phyloP scores from a whole-genome alignment of 2,797 vertebrate genomes.

The Hydrophis major region DNA sequence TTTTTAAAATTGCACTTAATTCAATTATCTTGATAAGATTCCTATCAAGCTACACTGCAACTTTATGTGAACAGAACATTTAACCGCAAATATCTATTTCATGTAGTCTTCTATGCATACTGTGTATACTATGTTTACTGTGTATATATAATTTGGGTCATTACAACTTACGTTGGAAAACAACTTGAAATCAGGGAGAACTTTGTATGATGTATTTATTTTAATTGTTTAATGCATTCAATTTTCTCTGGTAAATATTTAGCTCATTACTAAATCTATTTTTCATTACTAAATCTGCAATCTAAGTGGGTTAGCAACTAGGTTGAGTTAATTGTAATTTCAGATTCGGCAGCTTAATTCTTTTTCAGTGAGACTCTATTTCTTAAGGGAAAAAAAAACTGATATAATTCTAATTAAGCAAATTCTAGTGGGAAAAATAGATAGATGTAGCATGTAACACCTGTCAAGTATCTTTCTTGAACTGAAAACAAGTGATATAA shows the following conservation, averaged over 20 bases:
- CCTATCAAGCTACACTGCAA: background rate
- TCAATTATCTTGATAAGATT: background rate
- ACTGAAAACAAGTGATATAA: background rate
- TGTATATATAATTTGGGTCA: background rate
- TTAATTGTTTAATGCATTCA: background rate
- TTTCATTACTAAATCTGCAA: conserved; percentile 12
- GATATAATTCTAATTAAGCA: background rate
- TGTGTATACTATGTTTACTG: background rate
- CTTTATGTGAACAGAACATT: background rate
- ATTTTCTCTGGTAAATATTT: background rate
- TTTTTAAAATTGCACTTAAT: background rate
- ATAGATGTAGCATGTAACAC: background rate
- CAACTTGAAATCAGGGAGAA: background rate
- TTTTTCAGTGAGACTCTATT: background rate
- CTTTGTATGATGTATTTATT: background rate
- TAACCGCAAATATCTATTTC: background rate
- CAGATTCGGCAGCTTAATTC: conserved; percentile 10
- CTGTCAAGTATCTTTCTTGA: background rate
- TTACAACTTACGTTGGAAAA: background rate
- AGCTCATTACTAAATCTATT: background rate
- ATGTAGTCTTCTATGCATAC: background rate
- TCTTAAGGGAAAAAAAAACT: background rate
- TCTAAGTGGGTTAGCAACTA: conserved; percentile 22
- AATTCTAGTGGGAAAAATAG: background rate
- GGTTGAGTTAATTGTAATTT: conserved; percentile 29